These are phyloP conservation scores for Ciona savignyi DNA, from an alignment of 23 tunicate species.

Conservation along the genomic window DNA sequence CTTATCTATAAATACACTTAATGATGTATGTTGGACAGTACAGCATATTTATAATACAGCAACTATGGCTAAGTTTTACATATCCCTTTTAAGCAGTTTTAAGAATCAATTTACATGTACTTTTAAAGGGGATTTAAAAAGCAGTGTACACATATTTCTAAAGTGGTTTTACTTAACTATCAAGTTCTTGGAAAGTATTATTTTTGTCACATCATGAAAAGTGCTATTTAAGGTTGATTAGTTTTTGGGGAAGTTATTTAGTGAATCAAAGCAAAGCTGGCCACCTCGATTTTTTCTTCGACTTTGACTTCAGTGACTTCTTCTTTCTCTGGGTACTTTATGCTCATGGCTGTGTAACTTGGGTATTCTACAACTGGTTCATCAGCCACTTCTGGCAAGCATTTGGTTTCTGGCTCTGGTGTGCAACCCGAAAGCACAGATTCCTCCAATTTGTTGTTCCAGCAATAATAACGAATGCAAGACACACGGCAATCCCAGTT, in stretches of 20 bases:
- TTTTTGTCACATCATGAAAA: neutral
- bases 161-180: neutral
- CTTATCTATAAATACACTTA: too few species aligned
- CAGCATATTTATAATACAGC: too few species aligned
- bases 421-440: conserved; percentile 52
- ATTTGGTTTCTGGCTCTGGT: conserved; percentile 36
- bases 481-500: conserved; percentile 95
- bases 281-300: too few species aligned
- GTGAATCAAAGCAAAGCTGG: too few species aligned
- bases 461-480: conserved; percentile 80
- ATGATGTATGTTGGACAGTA: too few species aligned
- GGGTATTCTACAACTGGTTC: conserved; percentile 39
- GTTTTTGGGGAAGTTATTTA: too few species aligned
- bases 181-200: neutral
- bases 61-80: too few species aligned
- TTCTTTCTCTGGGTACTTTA: conserved; percentile 61
- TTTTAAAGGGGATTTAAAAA: neutral
- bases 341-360: conserved; percentile 70
- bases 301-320: neutral
- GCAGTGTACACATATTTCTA: neutral
- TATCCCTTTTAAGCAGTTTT: neutral
- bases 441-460: conserved; percentile 85
- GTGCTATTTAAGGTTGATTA: too few species aligned
- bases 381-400: conserved; percentile 4
- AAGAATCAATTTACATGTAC: neutral